phyloP scores from a whole-genome alignment of 2,888 invertebrate genomes.

The Deilephila porcellus region DNA sequence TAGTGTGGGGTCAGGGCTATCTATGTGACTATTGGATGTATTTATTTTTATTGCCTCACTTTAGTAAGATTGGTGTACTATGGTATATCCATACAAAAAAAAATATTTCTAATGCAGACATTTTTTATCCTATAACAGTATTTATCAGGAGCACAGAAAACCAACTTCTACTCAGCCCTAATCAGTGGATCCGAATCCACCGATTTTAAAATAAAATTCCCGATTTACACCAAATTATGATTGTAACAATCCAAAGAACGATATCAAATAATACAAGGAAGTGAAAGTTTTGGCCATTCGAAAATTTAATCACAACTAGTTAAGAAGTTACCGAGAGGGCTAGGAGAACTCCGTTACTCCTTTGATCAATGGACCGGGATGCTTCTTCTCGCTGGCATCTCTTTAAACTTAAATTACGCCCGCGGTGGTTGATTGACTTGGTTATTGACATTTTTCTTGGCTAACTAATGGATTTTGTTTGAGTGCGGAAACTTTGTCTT shows the following conservation, averaged over 20 bases:
- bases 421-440: conserved; percentile 1
- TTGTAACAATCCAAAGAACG: too few species aligned
- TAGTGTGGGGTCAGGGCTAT: too few species aligned
- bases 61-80: too few species aligned
- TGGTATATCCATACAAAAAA: too few species aligned
- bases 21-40: too few species aligned
- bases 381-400: not conserved
- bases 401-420: conserved; percentile 8
- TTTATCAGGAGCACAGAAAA: too few species aligned
- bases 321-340: conserved; percentile 16
- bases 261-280: not conserved
- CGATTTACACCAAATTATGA: not conserved
- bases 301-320: conserved; percentile 24
- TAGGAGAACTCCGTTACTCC: not conserved
- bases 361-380: conserved; percentile 17
- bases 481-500: not conserved
- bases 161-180: not conserved
- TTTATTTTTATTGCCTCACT: too few species aligned
- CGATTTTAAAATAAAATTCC: not conserved
- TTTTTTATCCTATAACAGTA: too few species aligned
- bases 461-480: not conserved
- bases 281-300: not conserved
- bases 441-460: conserved; percentile 15
- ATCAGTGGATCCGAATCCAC: not conserved
- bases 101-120: too few species aligned